Percentiles rank a stretch among this genome's conserved stretches.
Evolutionary conservation across 2,888 invertebrate species (phyloP).

Genomic region (Idaea dimidiata): DNA sequence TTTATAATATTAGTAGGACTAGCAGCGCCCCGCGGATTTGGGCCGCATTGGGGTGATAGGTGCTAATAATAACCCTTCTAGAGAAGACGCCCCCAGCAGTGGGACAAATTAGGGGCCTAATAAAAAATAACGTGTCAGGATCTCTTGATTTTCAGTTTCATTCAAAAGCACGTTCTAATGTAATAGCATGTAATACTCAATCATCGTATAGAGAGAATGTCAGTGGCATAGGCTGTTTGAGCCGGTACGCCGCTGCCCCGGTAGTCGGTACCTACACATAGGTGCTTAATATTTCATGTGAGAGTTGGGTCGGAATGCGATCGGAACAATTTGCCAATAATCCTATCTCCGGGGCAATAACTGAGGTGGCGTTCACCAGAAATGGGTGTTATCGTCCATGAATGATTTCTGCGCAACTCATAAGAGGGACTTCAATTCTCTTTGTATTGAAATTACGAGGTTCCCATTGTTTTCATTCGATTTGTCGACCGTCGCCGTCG

Average conservation of each 20-base stretch:
- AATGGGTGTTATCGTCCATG: slow-evolving; percentile 72
- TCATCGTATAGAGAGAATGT: neutral
- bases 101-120: too few relatives aligned
- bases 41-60: too few relatives aligned
- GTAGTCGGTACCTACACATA: slow-evolving; percentile 41
- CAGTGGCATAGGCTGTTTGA: slow-evolving; percentile 18
- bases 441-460: slow-evolving; percentile 37
- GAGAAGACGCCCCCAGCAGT: too few relatives aligned
- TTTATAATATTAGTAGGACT: too few relatives aligned
- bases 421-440: slow-evolving; percentile 51
- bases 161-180: too few relatives aligned
- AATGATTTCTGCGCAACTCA: slow-evolving; percentile 66
- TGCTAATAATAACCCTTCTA: too few relatives aligned
- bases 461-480: slow-evolving; percentile 27
- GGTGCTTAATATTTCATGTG: slow-evolving; percentile 75
- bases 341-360: slow-evolving; percentile 71
- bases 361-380: slow-evolving; percentile 67
- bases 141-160: too few relatives aligned
- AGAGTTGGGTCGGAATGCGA: slow-evolving; percentile 66
- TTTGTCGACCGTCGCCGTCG: slow-evolving; percentile 16
- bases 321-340: slow-evolving; percentile 79
- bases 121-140: too few relatives aligned
- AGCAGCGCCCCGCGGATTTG: too few relatives aligned
- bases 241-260: slow-evolving; percentile 34
- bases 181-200: too few relatives aligned